Evolutionary conservation across 2,888 invertebrate genomes (phyloP), one percentile per base, ranked within the genome.

Genomic region (Luperina testacea): DNA sequence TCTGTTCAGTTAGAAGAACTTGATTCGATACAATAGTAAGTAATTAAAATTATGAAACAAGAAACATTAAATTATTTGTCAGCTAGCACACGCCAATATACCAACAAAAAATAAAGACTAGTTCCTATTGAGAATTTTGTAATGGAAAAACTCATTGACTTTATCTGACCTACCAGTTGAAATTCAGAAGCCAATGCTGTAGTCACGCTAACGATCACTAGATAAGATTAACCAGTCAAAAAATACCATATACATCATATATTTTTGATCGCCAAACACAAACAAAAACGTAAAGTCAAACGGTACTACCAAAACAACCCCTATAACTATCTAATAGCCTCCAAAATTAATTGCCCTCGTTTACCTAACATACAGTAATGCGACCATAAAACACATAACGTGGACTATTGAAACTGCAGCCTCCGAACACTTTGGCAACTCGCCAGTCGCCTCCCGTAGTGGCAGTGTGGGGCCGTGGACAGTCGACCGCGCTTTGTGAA

Each of bases 381-480:
- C 8, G 51, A 0, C 45, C 72, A 85, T 88, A 85, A 83, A 88
- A 75, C 75, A 82, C 80, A 82, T 69, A 65, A 83, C 72, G 85
- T 72, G 69, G 59, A 85, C 89, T 90, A 88, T 91, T 90, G 90
- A 90, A 91, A 90, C 81, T 81, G 83, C 85, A 84, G 85, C 85
- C 85, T 88, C 87, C 83, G 78, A 77, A 81, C 76, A 78, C 82
- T 88, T 88, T 91, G 91, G 91, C 91, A 68, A 11, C 8, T 8
- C 9, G 91, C 91, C 91, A 90, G 77, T 51, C 53, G 72, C 69
- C 68, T 57, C 67, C 53, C 45, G 77, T 68, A 89, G 82, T 75
- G 71, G 71, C 67, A 17, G 64, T 27, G 57, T 15, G 68, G 15
- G 27, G 63, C 67, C 15, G 64, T n/a, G 84, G 72, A 57, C 68